Conservation (phyloP, 2,797 vertebrate genomes). For the Urosaurus nigricauda region DNA sequence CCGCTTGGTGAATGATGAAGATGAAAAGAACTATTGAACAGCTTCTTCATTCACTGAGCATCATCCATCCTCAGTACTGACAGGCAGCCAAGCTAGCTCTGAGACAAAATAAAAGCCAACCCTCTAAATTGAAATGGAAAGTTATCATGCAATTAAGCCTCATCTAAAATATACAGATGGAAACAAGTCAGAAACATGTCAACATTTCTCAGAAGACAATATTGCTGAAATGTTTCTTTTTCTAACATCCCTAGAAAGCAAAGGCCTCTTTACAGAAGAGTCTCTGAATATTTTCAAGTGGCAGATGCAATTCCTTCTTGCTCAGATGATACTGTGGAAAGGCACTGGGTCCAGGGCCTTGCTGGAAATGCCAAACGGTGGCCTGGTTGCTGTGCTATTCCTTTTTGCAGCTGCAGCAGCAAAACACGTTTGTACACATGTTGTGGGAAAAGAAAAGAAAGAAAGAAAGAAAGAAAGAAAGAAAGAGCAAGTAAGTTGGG, state of each 20-base stretch:
- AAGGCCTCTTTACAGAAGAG: not conserved
- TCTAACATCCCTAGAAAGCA: not conserved
- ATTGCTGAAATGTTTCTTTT: not conserved
- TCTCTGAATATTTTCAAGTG: not conserved
- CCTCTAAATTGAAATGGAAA: not conserved
- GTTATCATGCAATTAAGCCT: not conserved
- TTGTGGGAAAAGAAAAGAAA: not conserved
- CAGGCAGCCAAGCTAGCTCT: not conserved
- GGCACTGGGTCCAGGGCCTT: not conserved
- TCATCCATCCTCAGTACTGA: conserved; percentile 17
- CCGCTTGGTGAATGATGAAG: conserved; percentile 10
- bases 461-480: not conserved
- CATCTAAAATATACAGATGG: not conserved
- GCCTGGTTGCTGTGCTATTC: not conserved
- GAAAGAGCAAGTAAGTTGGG: no score
- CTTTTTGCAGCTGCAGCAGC: not conserved
- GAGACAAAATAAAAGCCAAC: no score
- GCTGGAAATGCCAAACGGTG: not conserved
- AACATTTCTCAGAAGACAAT: not conserved
- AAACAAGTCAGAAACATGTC: not conserved
- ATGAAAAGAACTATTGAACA: conserved; percentile 25
- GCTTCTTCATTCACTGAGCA: conserved; percentile 13
- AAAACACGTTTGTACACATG: not conserved
- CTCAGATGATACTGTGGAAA: no score
- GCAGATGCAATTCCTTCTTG: no score